phyloP scores from a whole-genome alignment of 2,888 invertebrate species.

The Eupeodes latifasciatus region DNA sequence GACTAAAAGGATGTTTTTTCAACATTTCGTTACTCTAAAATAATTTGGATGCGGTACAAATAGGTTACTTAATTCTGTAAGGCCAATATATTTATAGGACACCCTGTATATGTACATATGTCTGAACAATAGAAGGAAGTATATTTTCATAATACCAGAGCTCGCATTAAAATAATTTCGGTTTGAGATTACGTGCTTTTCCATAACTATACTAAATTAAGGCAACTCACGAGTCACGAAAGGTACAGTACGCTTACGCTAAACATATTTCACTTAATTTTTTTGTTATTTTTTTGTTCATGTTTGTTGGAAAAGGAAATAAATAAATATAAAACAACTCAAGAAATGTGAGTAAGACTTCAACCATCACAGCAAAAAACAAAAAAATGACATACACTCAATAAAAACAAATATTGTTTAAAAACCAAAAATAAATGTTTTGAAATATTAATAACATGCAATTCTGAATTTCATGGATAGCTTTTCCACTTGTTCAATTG shows the following conservation, averaged over 20 bases:
- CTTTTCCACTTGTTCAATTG: conserved; percentile 38
- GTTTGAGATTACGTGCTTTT: conserved; percentile 25
- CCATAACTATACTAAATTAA: conserved; percentile 11
- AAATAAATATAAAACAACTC: conserved; percentile 17
- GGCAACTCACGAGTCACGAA: conserved; percentile 23
- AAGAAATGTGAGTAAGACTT: background rate
- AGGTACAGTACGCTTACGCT: background rate
- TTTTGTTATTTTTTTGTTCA: background rate
- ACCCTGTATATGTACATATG: too few species aligned
- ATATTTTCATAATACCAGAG: conserved; percentile 10
- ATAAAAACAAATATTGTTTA: background rate
- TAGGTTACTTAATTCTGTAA: too few species aligned
- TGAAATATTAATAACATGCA: background rate
- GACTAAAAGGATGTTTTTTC: too few species aligned
- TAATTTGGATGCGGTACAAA: too few species aligned
- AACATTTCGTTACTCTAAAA: too few species aligned
- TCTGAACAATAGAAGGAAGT: background rate
- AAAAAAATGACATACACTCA: background rate
- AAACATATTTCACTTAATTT: too few species aligned
- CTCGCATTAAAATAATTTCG: conserved; percentile 9
- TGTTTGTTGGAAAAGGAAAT: background rate
- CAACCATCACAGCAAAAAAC: background rate
- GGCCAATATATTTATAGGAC: too few species aligned
- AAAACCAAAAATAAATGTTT: background rate
- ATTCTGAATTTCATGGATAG: background rate